Base-by-base conservation (phyloP, 1,140 invertebrate genomes). In the Apis florea region DNA sequence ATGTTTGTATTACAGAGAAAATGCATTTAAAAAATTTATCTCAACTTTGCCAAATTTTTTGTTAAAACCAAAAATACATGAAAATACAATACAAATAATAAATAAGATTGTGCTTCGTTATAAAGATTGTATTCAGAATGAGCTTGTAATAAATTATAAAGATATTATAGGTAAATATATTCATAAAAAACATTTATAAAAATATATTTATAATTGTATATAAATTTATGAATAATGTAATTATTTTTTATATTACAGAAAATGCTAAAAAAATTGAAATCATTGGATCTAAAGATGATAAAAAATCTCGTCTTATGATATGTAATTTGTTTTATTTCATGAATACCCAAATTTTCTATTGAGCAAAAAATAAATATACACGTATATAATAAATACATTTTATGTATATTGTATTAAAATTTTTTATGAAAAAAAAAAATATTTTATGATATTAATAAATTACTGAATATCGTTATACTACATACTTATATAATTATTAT, bases 271-370 rank as follows among this genome's bases (percentile, higher is more conserved):
- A 59, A 13, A 92, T 93, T 69, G 77, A 93, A 70, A 90, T 94
- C 54, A 70, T 87, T 49, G 91, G 90, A 71, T 89, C 90, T 1
- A 81, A 83, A 10, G 80, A 93, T 73, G 81, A 90, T 19, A 86
- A 88, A 64, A 84, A 79, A 58, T 93, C 92, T 47, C 88, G 92
- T 19, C 86, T 93, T 1, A 91, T 83, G 82, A 92, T 94, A 51
- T 93, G 90, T 67, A 93, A 93, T 88, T 86, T 94, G 67, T 92
- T 93, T 80, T 92, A 93, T 69, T 93, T 92, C 71, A 75, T 92
- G 19, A 88, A 93, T 82, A 88, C 83, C 63, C 84, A 92, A 77
- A 74, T 92, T 69, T 93, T 91, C 75, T 93, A 87, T 84, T 93
- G 76, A 90, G 31, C n/a, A 51, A 74, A 15, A 56, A 56, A 76